Percentiles rank a stretch among this genome's conserved stretches.
Evolutionary conservation across 2,113 vertebrate genomes (phyloP).

Genomic region (Salvator merianae): DNA sequence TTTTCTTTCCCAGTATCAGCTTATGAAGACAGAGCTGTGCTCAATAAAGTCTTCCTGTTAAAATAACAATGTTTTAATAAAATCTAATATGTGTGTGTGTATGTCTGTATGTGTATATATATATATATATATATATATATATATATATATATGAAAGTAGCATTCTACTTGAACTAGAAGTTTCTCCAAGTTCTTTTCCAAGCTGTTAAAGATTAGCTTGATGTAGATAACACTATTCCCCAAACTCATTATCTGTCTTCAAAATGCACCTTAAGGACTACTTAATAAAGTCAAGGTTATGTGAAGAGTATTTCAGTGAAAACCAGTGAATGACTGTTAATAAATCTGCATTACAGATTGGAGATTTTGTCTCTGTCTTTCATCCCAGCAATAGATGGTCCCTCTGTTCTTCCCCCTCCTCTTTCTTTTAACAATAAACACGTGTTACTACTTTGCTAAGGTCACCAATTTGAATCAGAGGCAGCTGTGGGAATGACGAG

Average conservation of each 20-base stretch:
- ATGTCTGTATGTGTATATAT: too few species aligned
- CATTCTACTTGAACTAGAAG: constrained; percentile 74
- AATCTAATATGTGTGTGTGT: constrained; percentile 64
- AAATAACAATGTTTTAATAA: constrained; percentile 52
- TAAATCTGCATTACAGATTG: constrained; percentile 77
- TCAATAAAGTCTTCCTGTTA: constrained; percentile 70
- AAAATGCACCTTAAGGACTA: constrained; percentile 84
- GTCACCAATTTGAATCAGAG: constrained; percentile 40
- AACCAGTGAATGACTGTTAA: constrained; percentile 81
- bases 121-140: too few species aligned
- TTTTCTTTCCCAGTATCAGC: not conserved
- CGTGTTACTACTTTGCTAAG: constrained; percentile 48
- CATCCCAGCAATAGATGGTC: constrained; percentile 58
- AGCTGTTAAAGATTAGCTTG: constrained; percentile 84
- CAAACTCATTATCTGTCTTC: constrained; percentile 83
- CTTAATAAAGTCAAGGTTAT: constrained; percentile 86
- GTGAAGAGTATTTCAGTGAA: constrained; percentile 78
- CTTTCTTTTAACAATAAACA: constrained; percentile 53
- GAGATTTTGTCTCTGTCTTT: constrained; percentile 75
- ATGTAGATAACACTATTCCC: constrained; percentile 82
- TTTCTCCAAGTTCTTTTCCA: constrained; percentile 73
- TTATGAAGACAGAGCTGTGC: constrained; percentile 65
- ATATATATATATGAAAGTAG: too few species aligned
- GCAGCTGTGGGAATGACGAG: not conserved
- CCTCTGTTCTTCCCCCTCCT: constrained; percentile 21